Percentiles rank a stretch among this genome's conserved stretches.
Evolutionary conservation across 1,140 invertebrate species (phyloP).

Genomic region (Papilio aristodemus): DNA sequence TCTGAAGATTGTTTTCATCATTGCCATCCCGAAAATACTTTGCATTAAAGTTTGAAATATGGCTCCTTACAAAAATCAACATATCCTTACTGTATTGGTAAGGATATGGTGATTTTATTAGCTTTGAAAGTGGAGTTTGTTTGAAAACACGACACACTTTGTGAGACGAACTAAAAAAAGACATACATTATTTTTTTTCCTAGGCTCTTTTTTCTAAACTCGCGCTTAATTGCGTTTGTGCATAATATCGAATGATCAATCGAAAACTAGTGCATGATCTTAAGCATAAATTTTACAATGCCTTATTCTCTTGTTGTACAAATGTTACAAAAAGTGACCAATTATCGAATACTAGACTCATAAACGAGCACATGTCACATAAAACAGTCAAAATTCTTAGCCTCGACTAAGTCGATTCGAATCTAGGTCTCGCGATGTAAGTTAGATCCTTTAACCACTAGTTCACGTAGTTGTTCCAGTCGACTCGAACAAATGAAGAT

Average conservation of each 20-base stretch:
- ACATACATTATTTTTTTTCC: too few relatives aligned
- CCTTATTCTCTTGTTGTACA: too few relatives aligned
- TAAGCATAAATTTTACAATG: too few relatives aligned
- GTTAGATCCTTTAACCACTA: not conserved
- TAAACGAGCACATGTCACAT: not conserved
- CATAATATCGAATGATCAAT: too few relatives aligned
- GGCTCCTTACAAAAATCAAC: not conserved
- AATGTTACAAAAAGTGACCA: too few relatives aligned
- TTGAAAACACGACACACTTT: too few relatives aligned
- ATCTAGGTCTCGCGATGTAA: not conserved
- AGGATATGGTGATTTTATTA: too few relatives aligned
- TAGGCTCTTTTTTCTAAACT: too few relatives aligned
- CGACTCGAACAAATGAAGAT: constrained; percentile 8
- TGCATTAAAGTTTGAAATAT: not conserved
- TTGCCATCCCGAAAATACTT: not conserved
- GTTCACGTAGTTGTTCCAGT: not conserved
- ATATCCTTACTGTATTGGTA: not conserved
- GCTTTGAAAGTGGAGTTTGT: too few relatives aligned
- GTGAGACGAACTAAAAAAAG: too few relatives aligned
- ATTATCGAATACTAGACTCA: not conserved
- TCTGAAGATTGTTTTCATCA: not conserved
- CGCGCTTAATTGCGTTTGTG: too few relatives aligned
- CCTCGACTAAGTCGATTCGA: not conserved
- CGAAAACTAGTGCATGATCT: too few relatives aligned
- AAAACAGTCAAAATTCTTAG: not conserved